Evolutionary conservation across 2,888 invertebrate species (phyloP), one percentile per base, ranked within the genome.

Genomic region (Hirtodrosophila cameraria): DNA sequence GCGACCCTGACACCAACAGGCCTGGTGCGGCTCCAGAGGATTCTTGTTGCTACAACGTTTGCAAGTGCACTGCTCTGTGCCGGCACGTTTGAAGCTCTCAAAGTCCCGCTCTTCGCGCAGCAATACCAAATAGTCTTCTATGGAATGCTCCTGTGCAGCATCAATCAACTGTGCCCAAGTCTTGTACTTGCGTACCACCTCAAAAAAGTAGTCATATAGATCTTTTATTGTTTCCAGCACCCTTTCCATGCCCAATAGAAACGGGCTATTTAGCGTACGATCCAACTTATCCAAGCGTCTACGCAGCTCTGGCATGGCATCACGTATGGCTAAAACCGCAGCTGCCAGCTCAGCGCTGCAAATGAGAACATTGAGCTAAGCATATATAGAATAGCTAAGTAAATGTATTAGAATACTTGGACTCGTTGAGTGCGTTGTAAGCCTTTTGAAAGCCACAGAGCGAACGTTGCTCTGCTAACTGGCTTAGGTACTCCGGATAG

Each of bases 401-500:
- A 8, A 20, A 33, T 16, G 0, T 7, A 12, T 2, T 1, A 0
- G n/a, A 9, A 31, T 76, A 88, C 88, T 88, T 89, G 7, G 87
- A 87, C 20, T 52, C 11, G 30, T 75, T 76, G 1, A 89, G 45
- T 2, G 39, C 36, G 33, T 68, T 67, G 23, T 78, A 61, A 7
- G 66, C 74, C 20, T 60, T 68, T 23, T 83, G 72, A 12, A 89
- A 87, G 2, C 58, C 64, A 15, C 82, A 82, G 0, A 81, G 35
- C 0, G 69, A 58, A 1, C 74, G 62, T n/a, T 69, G 41, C 30
- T 88, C 88, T 0, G 75, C 64, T 43, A 76, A 55, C n/a, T 63
- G 50, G 1, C 89, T 87, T 0, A 89, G 35, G 15, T 81, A 75
- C 53, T 88, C 88, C 1, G 88, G 89, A 45, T 87, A 88, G 2